Conservation (phyloP, 2,797 vertebrate genomes). For the Platalea minor region DNA sequence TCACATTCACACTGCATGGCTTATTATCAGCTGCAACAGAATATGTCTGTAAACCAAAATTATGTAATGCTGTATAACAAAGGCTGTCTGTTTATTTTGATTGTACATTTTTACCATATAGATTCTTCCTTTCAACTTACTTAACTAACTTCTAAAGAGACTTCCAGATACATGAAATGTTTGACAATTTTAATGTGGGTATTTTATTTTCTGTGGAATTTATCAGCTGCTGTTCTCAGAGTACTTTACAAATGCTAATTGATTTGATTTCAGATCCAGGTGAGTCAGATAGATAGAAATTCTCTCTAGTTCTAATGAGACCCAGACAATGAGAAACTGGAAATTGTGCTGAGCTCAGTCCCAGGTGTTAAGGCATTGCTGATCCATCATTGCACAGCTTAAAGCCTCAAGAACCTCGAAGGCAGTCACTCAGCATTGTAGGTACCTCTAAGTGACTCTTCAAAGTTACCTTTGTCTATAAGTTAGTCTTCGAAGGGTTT, state of each 20-base stretch:
- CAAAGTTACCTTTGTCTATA: neutral
- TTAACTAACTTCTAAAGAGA: neutral
- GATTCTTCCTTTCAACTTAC: neutral
- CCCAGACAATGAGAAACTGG: neutral
- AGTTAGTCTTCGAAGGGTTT: neutral
- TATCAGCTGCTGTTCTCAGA: neutral
- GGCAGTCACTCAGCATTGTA: neutral
- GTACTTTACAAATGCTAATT: neutral
- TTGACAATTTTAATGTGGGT: neutral
- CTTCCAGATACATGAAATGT: neutral
- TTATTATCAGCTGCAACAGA: constrained; percentile 54
- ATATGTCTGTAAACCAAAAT: constrained; percentile 33
- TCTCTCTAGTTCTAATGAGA: neutral
- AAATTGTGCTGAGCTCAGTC: neutral
- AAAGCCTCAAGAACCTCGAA: neutral
- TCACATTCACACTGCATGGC: constrained; percentile 13
- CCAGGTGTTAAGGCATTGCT: neutral
- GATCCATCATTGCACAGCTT: neutral
- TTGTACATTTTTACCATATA: constrained; percentile 6
- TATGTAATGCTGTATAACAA: constrained; percentile 42
- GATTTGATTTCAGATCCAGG: neutral
- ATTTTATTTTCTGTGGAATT: neutral
- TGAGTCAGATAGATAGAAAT: neutral
- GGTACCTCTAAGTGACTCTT: neutral
- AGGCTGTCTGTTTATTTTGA: constrained; percentile 15